Conservation (phyloP, 2,888 invertebrate species). For the Drosophila cognata region DNA sequence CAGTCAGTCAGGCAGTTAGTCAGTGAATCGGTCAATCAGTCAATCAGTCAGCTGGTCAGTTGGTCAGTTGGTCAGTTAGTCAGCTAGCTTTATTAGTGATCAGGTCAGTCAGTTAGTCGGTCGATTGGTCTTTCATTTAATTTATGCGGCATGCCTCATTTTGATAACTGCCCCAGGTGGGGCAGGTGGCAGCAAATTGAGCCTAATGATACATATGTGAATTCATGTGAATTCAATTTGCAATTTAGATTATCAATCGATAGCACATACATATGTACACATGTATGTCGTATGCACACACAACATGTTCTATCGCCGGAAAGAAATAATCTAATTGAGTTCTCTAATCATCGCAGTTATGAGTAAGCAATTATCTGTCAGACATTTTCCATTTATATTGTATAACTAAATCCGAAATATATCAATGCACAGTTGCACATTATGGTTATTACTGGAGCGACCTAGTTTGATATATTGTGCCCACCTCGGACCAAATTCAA, state of each 20-base stretch:
- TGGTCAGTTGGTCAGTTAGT: slow-evolving; percentile 15
- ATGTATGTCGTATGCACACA: no score
- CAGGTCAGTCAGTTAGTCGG: slow-evolving; percentile 14
- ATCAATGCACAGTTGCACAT: background rate
- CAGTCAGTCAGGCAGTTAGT: slow-evolving; percentile 21
- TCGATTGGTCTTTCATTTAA: slow-evolving; percentile 59
- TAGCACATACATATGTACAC: background rate
- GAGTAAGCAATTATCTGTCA: background rate
- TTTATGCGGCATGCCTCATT: slow-evolving; percentile 70
- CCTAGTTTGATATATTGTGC: no score
- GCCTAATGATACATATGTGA: slow-evolving; percentile 37
- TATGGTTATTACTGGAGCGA: background rate
- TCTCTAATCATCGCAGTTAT: background rate
- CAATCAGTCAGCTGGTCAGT: slow-evolving; percentile 19
- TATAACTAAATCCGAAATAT: background rate
- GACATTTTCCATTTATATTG: background rate
- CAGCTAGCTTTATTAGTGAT: slow-evolving; percentile 24
- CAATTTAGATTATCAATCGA: slow-evolving; percentile 55
- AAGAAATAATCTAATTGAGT: slow-evolving; percentile 5
- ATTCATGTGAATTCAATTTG: slow-evolving; percentile 47
- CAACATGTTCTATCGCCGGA: slow-evolving; percentile 9
- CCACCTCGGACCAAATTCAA: background rate
- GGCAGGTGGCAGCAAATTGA: slow-evolving; percentile 31
- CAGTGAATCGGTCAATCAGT: slow-evolving; percentile 25
- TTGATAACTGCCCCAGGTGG: slow-evolving; percentile 56